Percentiles rank a stretch among this genome's conserved stretches.
phyloP scores from a whole-genome alignment of 1,140 invertebrate genomes.

The Portunus trituberculatus region DNA sequence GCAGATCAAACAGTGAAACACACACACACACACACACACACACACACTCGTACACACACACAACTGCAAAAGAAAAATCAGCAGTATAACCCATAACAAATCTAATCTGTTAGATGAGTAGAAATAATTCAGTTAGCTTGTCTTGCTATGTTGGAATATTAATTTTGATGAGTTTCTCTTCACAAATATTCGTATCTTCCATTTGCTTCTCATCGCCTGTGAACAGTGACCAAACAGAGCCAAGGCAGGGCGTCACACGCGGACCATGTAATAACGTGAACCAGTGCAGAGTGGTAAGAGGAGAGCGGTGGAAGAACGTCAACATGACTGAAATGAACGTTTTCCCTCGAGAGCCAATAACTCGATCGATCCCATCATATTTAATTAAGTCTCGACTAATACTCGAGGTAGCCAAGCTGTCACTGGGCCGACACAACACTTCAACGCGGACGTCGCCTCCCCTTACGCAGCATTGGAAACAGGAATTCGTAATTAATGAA shows the following conservation, averaged over 20 bases:
- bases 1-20: too few relatives aligned
- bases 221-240: background rate
- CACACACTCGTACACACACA: too few relatives aligned
- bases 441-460: background rate
- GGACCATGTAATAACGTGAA: background rate
- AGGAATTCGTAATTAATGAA: background rate
- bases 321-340: background rate
- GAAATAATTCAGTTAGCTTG: too few relatives aligned
- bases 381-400: slow-evolving; percentile 1
- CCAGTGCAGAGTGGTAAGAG: background rate
- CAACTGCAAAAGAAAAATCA: too few relatives aligned
- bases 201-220: too few relatives aligned
- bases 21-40: too few relatives aligned
- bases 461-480: background rate
- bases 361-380: slow-evolving; percentile 20
- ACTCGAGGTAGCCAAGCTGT: background rate
- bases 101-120: too few relatives aligned
- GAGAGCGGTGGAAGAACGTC: background rate
- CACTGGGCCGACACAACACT: background rate
- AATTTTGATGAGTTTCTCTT: too few relatives aligned
- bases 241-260: background rate
- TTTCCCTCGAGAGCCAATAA: slow-evolving; percentile 12
- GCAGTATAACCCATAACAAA: too few relatives aligned
- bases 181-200: too few relatives aligned
- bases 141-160: too few relatives aligned